Conservation (phyloP, 2,113 vertebrate genomes). For the Oncorhynchus masou region DNA sequence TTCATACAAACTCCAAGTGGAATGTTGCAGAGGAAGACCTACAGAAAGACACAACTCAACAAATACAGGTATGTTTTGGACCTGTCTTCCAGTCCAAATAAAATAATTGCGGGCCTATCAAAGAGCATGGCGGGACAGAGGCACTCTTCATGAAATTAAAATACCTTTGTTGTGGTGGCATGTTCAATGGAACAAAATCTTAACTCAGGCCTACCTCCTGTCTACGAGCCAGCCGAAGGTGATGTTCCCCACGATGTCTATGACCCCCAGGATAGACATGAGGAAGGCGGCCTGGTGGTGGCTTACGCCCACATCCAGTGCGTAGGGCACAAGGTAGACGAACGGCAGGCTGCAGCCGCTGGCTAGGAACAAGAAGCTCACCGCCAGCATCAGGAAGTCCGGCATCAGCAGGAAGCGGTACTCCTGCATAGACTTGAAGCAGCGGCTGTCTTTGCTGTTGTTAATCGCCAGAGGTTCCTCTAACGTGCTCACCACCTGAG, state of each 20-base stretch:
- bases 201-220: constrained; percentile 52
- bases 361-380: constrained; percentile 88
- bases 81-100: no score
- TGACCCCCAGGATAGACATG: constrained; percentile 91
- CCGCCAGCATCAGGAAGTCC: constrained; percentile 82
- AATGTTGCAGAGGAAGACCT: no score
- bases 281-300: constrained; percentile 89
- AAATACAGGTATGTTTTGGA: no score
- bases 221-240: constrained; percentile 95
- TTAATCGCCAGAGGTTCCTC: not conserved
- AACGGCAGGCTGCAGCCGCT: constrained; percentile 94
- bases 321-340: constrained; percentile 92
- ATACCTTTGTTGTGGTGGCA: no score
- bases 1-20: not conserved
- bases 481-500: not conserved
- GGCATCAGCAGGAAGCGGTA: constrained; percentile 85
- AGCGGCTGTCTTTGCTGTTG: constrained; percentile 7
- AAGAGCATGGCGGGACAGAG: no score
- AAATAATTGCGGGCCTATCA: no score
- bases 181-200: no score
- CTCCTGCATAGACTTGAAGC: constrained; percentile 75
- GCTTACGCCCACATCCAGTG: constrained; percentile 80
- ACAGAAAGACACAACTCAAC: not conserved
- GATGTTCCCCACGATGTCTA: constrained; percentile 90
- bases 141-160: no score